Percentiles rank a stretch among this genome's conserved stretches.
Conservation (phyloP, 2,888 invertebrate genomes). For the Conomelus anceps region DNA sequence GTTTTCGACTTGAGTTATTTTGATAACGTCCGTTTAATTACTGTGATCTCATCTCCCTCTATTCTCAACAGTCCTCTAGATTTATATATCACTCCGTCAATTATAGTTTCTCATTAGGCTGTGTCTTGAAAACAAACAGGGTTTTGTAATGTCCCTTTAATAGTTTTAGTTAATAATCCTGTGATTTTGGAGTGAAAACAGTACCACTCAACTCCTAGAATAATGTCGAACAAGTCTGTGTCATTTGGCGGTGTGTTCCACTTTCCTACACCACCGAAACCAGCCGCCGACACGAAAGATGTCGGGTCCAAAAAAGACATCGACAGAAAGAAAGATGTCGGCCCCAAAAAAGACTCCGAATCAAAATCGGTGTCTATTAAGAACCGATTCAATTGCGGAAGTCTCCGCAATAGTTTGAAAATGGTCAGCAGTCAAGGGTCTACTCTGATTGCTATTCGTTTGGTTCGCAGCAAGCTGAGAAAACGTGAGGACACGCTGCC, state of each 20-base stretch:
- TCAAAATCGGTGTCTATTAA: conserved; percentile 29
- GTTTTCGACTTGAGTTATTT: background rate
- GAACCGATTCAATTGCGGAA: conserved; percentile 36
- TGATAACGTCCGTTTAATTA: background rate
- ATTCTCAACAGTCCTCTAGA: background rate
- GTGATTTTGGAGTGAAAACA: background rate
- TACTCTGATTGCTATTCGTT: conserved; percentile 79
- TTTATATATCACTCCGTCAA: background rate
- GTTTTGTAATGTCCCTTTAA: background rate
- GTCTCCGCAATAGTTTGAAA: conserved; percentile 36
- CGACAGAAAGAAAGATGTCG: conserved; percentile 26
- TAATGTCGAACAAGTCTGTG: conserved; percentile 33
- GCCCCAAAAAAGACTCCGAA: conserved; percentile 26
- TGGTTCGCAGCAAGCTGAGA: conserved; percentile 84
- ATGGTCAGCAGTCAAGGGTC: conserved; percentile 78
- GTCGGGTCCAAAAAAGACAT: conserved; percentile 24
- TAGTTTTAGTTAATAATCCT: background rate
- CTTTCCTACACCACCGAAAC: conserved; percentile 28
- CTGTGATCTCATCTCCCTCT: background rate
- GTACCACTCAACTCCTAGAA: background rate
- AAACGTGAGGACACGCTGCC: conserved; percentile 64
- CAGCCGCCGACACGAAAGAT: conserved; percentile 27
- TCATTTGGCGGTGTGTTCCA: conserved; percentile 35
- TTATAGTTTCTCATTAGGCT: background rate
- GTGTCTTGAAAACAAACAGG: background rate